Evolutionary conservation across 2,797 vertebrate species (phyloP), one percentile per base, ranked within the genome.

Genomic region (Gallinago stenura): DNA sequence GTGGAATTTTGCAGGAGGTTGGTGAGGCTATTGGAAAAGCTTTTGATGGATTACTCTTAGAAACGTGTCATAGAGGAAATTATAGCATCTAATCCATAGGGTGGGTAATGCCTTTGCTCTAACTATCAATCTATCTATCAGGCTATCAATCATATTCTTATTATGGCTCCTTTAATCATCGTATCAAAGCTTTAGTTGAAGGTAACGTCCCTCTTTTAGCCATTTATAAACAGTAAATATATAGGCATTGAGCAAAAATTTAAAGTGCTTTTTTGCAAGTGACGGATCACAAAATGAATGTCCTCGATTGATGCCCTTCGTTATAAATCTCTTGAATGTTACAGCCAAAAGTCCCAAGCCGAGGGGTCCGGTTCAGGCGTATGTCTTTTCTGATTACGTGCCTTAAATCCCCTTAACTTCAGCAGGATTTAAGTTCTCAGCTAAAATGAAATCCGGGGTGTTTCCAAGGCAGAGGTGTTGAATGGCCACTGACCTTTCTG

Each of bases 271-370:
- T 62, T 80, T 43, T 41, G 43, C 24, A 24, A 57, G 33, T 17
- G 46, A 48, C 28, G 56, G 13, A 53, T 71, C 82, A n/a, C n/a
- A 15, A 33, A 66, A n/a, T 8, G 33, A 53, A 3, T 2, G 11
- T 3, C 35, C 16, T 10, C 0, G 0, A 2, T 7, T n/a, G 33
- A 31, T 1, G 0, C 14, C 11, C 61, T 43, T 54, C 18, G 4
- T 50, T 31, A 5, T 5, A 39, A 54, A 70, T 7, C 35, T 46
- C 43, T 31, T 10, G 0, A 24, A 9, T 20, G 7, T 31, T 26
- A 4, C 2, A 5, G 18, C 15, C 85, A 10, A 35, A 45, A 69
- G 15, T 11, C 6, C 62, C 58, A 46, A 35, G 24, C 48, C 45
- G 10, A 56, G 31, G 35, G 31, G 7, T 19, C 33, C 31, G 4